These are phyloP conservation scores for Prionace glauca DNA, from an alignment of 2,797 vertebrate species.

Conservation along the genomic window DNA sequence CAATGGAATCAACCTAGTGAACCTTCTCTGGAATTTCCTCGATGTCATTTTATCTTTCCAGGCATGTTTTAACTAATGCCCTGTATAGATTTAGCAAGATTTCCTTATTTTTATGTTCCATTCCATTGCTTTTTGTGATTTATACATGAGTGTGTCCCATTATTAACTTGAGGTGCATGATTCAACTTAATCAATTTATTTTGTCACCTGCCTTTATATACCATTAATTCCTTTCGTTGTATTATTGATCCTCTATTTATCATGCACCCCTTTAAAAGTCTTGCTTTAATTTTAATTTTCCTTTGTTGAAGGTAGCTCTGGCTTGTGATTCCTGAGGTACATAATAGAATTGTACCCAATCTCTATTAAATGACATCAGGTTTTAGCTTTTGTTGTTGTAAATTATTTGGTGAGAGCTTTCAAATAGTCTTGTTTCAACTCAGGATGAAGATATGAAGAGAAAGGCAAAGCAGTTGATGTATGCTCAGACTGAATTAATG, in stretches of 20 bases:
- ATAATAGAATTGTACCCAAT: neutral
- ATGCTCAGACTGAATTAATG: slow-evolving; percentile 36
- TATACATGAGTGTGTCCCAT: too few relatives aligned
- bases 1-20: too few relatives aligned
- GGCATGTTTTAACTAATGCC: too few relatives aligned
- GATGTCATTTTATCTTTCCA: too few relatives aligned
- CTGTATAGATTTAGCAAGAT: too few relatives aligned
- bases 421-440: neutral
- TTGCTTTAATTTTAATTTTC: neutral
- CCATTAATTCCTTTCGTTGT: neutral
- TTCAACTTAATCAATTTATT: too few relatives aligned
- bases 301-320: neutral
- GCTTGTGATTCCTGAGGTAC: neutral
- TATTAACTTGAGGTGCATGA: too few relatives aligned
- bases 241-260: neutral
- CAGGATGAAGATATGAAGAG: slow-evolving; percentile 50
- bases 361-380: neutral
- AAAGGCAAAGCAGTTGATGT: slow-evolving; percentile 46
- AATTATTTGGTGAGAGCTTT: neutral
- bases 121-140: too few relatives aligned
- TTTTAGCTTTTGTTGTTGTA: neutral
- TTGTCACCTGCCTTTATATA: too few relatives aligned
- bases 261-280: neutral
- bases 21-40: too few relatives aligned
- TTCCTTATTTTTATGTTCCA: too few relatives aligned